These are phyloP conservation scores for Oxycera nigricornis DNA, from an alignment of 2,888 invertebrate genomes.

Conservation along the genomic window DNA sequence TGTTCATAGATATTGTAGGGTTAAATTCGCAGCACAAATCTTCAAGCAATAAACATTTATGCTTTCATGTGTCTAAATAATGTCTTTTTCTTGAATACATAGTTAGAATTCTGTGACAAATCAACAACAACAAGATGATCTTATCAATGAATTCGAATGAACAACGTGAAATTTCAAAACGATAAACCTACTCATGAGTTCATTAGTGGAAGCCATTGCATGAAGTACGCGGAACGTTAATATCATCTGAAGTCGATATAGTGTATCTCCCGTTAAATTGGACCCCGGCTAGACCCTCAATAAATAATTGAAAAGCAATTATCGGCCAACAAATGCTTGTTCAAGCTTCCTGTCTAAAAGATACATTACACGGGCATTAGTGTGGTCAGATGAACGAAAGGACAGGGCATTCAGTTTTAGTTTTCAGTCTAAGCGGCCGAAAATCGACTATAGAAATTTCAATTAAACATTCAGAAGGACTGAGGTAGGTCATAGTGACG, in stretches of 20 bases:
- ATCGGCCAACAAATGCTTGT: conserved; percentile 24
- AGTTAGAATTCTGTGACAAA: too few relatives aligned
- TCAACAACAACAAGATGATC: too few relatives aligned
- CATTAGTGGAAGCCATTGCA: conserved; percentile 18
- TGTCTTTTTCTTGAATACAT: too few relatives aligned
- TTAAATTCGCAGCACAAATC: too few relatives aligned
- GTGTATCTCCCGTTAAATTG: conserved; percentile 9
- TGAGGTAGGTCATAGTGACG: neutral
- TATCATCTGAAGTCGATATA: conserved; percentile 25
- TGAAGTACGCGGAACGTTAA: conserved; percentile 21
- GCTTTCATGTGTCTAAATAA: too few relatives aligned
- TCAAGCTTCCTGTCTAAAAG: neutral
- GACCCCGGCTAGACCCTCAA: conserved; percentile 7
- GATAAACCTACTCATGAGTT: conserved; percentile 9
- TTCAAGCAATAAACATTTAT: too few relatives aligned
- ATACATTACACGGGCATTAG: conserved; percentile 14
- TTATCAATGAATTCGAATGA: conserved; percentile 8
- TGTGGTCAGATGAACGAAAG: conserved; percentile 9
- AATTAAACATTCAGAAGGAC: conserved; percentile 28
- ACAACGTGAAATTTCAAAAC: conserved; percentile 11
- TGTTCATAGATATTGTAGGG: too few relatives aligned
- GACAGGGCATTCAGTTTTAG: conserved; percentile 19
- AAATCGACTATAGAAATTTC: conserved; percentile 27
- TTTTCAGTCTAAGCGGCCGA: neutral
- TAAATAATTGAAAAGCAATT: conserved; percentile 39